phyloP scores from a whole-genome alignment of 2,888 invertebrate species.

The Yponomeuta cagnagella region DNA sequence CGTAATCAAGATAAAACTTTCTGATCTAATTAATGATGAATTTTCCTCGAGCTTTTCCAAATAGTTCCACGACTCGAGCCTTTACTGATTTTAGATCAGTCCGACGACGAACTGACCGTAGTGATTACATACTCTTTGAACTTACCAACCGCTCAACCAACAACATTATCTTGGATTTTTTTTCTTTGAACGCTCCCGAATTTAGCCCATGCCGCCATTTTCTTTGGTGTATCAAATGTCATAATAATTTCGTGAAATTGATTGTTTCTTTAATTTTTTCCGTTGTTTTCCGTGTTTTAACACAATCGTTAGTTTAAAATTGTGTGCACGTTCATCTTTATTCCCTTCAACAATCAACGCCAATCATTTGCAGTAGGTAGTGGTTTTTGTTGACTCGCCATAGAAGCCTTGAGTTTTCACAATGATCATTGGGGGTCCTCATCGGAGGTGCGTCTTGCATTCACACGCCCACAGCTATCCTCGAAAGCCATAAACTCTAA shows the following conservation, averaged over 20 bases:
- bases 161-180: not conserved
- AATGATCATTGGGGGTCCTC: constrained; percentile 56
- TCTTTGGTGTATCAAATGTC: constrained; percentile 75
- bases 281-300: constrained; percentile 50
- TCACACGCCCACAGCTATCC: constrained; percentile 43
- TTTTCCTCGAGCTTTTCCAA: no score
- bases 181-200: constrained; percentile 24
- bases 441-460: constrained; percentile 46
- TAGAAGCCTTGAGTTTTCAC: constrained; percentile 62
- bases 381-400: constrained; percentile 41
- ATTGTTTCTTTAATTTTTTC: constrained; percentile 62
- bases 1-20: no score
- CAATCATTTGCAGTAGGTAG: constrained; percentile 34
- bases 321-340: constrained; percentile 38
- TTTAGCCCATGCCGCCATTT: constrained; percentile 56
- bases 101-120: no score
- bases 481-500: not conserved
- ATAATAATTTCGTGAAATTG: constrained; percentile 70
- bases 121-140: no score
- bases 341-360: constrained; percentile 30
- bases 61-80: no score
- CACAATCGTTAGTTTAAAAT: constrained; percentile 34
- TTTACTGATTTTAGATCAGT: no score
- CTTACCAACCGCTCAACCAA: not conserved
- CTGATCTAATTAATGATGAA: no score